A percentile compares a stretch with the other conserved stretches of the same genome.
These are phyloP conservation scores for Saccostrea echinata DNA, from an alignment of 1,140 invertebrate species.

Conservation along the genomic window DNA sequence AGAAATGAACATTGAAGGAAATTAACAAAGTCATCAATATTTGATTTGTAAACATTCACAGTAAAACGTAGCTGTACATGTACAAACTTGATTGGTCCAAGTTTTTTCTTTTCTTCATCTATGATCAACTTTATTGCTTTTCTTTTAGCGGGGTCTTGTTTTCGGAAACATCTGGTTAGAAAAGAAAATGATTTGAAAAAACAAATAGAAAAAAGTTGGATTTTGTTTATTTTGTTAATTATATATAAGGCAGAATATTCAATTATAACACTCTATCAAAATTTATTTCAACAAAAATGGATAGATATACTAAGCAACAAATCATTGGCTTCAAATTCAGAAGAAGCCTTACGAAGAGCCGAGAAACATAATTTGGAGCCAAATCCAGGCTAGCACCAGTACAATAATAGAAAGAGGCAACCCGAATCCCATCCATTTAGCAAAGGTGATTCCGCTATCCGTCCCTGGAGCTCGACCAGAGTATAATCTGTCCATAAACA, in stretches of 20 bases:
- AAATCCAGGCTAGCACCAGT: constrained; percentile 74
- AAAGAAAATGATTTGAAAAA: neutral
- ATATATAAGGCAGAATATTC: neutral
- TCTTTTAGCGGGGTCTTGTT: constrained; percentile 80
- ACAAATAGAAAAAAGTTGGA: neutral
- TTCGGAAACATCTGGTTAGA: constrained; percentile 36
- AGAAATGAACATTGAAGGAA: neutral
- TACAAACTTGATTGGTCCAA: constrained; percentile 88
- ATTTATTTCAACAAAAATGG: neutral
- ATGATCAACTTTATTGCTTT: constrained; percentile 59
- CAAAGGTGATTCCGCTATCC: constrained; percentile 71
- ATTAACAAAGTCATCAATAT: neutral
- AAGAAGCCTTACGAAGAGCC: constrained; percentile 10
- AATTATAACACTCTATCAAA: neutral
- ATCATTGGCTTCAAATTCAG: neutral
- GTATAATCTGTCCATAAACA: neutral
- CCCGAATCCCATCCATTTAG: constrained; percentile 78
- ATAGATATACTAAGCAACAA: too few species aligned
- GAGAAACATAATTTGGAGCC: constrained; percentile 70
- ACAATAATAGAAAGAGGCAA: constrained; percentile 75
- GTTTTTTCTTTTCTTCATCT: constrained; percentile 83
- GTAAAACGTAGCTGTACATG: neutral
- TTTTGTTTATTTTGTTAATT: neutral
- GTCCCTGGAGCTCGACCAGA: constrained; percentile 24
- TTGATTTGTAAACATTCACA: neutral